These are phyloP conservation scores for Meandrina meandrites DNA, from an alignment of 92 coral and sea anemone species.

Conservation along the genomic window DNA sequence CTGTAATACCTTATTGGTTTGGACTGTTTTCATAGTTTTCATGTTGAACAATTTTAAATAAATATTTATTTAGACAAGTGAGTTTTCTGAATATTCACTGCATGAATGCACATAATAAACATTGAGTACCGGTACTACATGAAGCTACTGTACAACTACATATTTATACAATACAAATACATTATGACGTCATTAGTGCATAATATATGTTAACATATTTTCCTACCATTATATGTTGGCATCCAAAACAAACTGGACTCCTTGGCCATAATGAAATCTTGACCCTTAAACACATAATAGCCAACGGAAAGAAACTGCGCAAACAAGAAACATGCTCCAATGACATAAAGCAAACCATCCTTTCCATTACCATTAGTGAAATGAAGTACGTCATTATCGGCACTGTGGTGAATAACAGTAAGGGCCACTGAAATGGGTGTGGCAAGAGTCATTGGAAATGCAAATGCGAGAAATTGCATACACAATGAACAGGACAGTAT, in stretches of 20 bases:
- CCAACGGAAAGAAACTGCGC: constrained; percentile 84
- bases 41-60: no score
- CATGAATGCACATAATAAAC: no score
- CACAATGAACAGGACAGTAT: constrained; percentile 88
- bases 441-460: constrained; percentile 78
- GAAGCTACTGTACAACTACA: no score
- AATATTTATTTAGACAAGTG: no score
- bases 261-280: constrained; percentile 89
- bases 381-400: constrained; percentile 23
- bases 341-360: constrained; percentile 26
- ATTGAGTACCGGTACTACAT: no score
- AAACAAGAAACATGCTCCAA: constrained; percentile 49
- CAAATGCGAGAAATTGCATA: constrained; percentile 79
- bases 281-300: constrained; percentile 77
- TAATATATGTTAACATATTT: no score
- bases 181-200: no score
- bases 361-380: constrained; percentile 29
- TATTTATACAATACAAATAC: no score
- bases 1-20: no score
- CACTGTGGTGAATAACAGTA: constrained; percentile 8
- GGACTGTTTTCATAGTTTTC: no score
- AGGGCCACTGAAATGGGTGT: constrained; percentile 65
- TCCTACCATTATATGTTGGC: constrained; percentile 85
- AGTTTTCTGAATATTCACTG: no score
- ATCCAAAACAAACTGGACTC: constrained; percentile 93